These are phyloP conservation scores for Bothrops jararaca DNA, from an alignment of 2,113 vertebrate genomes.

Conservation along the genomic window DNA sequence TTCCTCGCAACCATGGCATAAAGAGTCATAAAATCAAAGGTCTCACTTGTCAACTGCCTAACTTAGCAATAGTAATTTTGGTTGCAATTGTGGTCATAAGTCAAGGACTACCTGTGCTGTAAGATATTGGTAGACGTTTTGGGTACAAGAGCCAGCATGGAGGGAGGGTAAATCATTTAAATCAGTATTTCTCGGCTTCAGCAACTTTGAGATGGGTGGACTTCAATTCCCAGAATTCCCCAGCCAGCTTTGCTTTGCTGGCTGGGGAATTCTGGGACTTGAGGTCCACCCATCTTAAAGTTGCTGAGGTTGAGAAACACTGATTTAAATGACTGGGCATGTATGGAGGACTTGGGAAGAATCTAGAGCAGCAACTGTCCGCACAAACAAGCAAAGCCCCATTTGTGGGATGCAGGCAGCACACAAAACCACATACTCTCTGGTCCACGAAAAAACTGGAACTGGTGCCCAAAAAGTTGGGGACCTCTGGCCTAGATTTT, in stretches of 20 bases:
- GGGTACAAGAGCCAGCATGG: background rate
- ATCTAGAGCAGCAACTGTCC: background rate
- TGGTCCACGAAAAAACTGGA: too few species aligned
- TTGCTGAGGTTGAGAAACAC: background rate
- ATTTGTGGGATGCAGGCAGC: too few species aligned
- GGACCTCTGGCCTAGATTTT: background rate
- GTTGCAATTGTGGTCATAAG: background rate
- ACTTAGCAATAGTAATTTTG: background rate
- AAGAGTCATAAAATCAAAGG: background rate
- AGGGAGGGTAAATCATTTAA: background rate
- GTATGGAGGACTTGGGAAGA: background rate
- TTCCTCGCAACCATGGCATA: background rate
- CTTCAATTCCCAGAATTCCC: background rate
- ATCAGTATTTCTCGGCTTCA: accelerated
- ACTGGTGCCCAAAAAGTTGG: too few species aligned
- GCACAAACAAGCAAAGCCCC: too few species aligned
- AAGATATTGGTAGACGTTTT: background rate
- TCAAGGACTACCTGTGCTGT: background rate
- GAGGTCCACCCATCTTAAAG: background rate
- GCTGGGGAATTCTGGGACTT: background rate
- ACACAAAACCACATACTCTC: too few species aligned
- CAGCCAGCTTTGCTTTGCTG: background rate
- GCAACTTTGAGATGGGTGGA: background rate
- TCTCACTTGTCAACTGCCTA: background rate
- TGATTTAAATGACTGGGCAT: background rate